Evolutionary conservation across 2,888 invertebrate genomes (phyloP), one percentile per base, ranked within the genome.

Genomic region (Himalopsyche tibetana): DNA sequence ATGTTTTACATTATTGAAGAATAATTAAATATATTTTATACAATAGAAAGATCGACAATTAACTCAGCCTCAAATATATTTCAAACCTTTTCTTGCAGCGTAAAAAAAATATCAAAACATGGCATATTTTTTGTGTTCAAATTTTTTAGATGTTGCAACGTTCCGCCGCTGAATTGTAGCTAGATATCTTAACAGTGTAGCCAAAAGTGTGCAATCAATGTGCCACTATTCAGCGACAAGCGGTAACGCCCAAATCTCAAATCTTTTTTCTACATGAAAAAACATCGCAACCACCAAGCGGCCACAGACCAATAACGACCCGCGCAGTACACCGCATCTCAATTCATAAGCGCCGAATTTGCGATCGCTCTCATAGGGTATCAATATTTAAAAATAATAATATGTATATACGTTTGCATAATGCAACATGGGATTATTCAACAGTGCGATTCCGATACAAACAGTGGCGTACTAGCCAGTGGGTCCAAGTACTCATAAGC

Each of bases 161-260:
- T 2, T 15, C 42, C 84, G 55, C 80, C 80, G 5, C 19, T 84
- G 84, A 19, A 15, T 55, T 17, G 15, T 19, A 42, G 79, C 84
- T 84, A 84, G 84, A 80, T 45, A 80, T 80, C 80, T 84, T 80
- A 84, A 84, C 80, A 40, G 2, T 80, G 40, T 45, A 45, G 82
- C 82, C 82, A n/a, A 51, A 63, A 79, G 82, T 69, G 86, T 88
- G 87, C 86, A 87, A 87, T 87, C 88, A 88, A 87, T 84, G 84
- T 88, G 88, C 88, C 87, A 87, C 84, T 80, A 84, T 85, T 84
- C 88, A 85, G 82, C 87, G 88, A 88, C 88, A 88, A 81, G 87
- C 38, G 88, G 88, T 56, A 74, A 83, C 87, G 87, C 88, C 87
- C 85, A 87, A 88, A 87, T 86, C 82, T 86, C 80, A 84, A 83